Evolutionary conservation across 2,113 vertebrate species (phyloP), one percentile per base, ranked within the genome.

Genomic region (Bambusicola thoracicus): DNA sequence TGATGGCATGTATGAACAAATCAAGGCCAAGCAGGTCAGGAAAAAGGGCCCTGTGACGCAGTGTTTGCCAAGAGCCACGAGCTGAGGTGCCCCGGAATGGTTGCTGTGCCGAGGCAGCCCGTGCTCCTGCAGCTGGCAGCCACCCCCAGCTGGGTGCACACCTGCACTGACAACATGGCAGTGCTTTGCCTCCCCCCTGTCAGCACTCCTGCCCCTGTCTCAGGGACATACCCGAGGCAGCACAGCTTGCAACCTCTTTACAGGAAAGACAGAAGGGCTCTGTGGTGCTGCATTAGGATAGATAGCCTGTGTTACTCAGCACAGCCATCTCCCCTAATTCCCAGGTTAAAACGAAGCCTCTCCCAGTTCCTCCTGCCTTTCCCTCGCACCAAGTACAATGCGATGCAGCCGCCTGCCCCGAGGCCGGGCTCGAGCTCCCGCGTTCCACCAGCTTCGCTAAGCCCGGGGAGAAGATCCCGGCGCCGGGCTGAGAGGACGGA

Each of bases 191-290:
- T 62, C 40, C 62, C 51, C 63, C 2, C 1, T 48, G 40, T 3
- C 20, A 30, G 40, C 34, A 22, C 30, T 81, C 78, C 36, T 58
- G 62, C 32, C 18, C 72, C 46, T 4, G 41, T 40, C 56, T 38
- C 40, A 44, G 22, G 11, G 49, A 21, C 16, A 1, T 76, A 66
- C 58, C 82, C 49, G 38, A 72, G 62, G 22, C 38, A 67, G 22
- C 15, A 5, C 1, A 34, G 25, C 32, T 87, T 55, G 48, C 85
- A 87, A 82, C 3, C 1, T 89, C 87, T 93, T 92, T 83, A 74
- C 76, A 77, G 65, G 80, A 81, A 74, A 65, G 72, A 83, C 92
- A 95, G 85, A 94, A 87, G 11, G 29, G 83, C 91, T 93, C 92
- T 93, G 79, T 77, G 68, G 63, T 66, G 46, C 49, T 30, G 8